Evolutionary conservation across 2,797 vertebrate species (phyloP).

Genomic region (Myotis daubentonii): DNA sequence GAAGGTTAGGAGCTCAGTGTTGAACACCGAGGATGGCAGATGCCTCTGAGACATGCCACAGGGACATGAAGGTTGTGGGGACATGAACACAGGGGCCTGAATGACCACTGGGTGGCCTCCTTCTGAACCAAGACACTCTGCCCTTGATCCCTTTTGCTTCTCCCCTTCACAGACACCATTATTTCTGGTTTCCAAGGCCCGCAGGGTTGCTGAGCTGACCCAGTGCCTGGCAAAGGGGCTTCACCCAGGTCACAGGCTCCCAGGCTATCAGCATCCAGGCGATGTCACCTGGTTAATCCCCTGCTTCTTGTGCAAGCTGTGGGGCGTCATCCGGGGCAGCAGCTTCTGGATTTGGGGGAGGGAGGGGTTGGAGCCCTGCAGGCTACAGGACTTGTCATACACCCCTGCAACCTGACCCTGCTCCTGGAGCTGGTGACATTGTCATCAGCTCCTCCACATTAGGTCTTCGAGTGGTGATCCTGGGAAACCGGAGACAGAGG

Average conservation of each 20-base stretch:
- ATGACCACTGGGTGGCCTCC: not conserved
- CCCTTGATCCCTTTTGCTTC: not conserved
- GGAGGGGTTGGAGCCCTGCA: not conserved
- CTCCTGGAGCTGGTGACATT: not conserved
- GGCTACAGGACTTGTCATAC: conserved; percentile 8
- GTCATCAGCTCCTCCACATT: not conserved
- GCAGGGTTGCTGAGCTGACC: not conserved
- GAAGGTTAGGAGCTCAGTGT: not conserved
- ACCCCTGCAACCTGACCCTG: conserved; percentile 1
- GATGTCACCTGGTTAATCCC: conserved; percentile 40
- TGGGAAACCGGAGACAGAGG: conserved; percentile 36
- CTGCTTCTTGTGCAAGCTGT: conserved; percentile 44
- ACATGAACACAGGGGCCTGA: not conserved
- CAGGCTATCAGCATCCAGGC: conserved; percentile 27
- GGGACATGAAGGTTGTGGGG: not conserved
- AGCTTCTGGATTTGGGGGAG: not conserved
- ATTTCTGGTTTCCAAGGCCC: not conserved
- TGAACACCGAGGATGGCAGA: not conserved
- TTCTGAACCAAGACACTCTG: not conserved
- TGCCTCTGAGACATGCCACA: fast-evolving
- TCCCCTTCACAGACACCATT: not conserved
- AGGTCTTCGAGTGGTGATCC: not conserved
- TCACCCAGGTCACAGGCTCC: not conserved
- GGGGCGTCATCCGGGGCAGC: conserved; percentile 44
- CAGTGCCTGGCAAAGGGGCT: not conserved